Evolutionary conservation across 2,888 invertebrate species (phyloP).

Genomic region (Acanthococcus lagerstroemiae): DNA sequence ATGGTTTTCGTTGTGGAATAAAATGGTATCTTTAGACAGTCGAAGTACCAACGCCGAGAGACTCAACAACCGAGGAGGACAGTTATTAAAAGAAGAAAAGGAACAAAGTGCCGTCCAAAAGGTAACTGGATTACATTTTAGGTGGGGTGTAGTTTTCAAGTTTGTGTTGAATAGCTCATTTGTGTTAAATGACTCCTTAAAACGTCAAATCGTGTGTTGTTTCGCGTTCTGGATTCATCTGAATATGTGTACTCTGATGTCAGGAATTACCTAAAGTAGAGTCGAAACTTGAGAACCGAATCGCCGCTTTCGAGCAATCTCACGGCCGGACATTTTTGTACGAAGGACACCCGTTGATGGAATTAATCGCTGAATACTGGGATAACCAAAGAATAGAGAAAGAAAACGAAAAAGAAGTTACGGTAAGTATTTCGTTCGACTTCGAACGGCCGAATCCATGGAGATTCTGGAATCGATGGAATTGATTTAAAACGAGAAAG

Average conservation of each 20-base stretch:
- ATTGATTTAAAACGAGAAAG: no score
- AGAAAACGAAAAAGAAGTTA: constrained; percentile 37
- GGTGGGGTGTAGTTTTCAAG: no score
- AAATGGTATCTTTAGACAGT: constrained; percentile 64
- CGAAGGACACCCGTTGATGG: constrained; percentile 53
- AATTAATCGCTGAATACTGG: constrained; percentile 53
- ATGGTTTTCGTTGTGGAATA: constrained; percentile 60
- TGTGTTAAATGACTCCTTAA: no score
- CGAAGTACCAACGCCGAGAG: constrained; percentile 67
- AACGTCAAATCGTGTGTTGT: no score
- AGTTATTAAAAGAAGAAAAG: constrained; percentile 73
- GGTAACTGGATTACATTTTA: constrained; percentile 37
- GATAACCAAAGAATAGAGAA: constrained; percentile 41
- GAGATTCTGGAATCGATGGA: no score
- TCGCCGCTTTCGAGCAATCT: constrained; percentile 47
- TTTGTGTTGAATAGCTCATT: no score
- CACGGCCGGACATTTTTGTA: constrained; percentile 51
- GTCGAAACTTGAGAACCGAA: constrained; percentile 50
- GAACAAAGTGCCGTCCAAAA: constrained; percentile 64
- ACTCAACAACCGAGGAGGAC: constrained; percentile 72
- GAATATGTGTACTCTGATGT: not conserved
- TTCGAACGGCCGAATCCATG: no score
- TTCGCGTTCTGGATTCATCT: no score
- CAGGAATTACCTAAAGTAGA: constrained; percentile 63
- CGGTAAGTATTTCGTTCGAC: no score